A percentile compares a stretch with the other conserved stretches of the same genome.
Conservation (phyloP, 2,113 vertebrate genomes). For the Lutjanus erythropterus region DNA sequence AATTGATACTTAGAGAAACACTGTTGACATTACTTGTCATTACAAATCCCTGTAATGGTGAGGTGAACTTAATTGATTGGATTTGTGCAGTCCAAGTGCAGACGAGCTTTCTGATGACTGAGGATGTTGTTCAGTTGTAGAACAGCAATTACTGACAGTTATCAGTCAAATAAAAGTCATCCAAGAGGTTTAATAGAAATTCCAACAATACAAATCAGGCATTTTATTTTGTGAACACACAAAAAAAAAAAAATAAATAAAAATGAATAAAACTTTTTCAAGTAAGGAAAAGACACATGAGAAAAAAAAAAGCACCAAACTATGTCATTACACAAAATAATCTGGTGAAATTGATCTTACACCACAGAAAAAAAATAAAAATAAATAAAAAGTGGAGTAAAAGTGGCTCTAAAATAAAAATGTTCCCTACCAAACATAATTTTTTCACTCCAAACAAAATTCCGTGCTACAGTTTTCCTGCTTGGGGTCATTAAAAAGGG, state of each 20-base stretch:
- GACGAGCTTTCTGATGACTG: background rate
- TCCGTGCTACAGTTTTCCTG: conserved; percentile 60
- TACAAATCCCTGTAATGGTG: conserved; percentile 60
- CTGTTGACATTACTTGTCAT: conserved; percentile 34
- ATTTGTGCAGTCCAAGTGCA: conserved; percentile 48
- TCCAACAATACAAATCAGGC: conserved; percentile 61
- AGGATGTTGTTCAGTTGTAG: background rate
- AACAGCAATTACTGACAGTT: background rate
- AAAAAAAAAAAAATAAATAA: conserved; percentile 33
- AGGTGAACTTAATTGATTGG: conserved; percentile 63
- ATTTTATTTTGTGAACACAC: conserved; percentile 27
- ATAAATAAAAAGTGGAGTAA: conserved; percentile 9
- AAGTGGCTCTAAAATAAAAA: conserved; percentile 38
- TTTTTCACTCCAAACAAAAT: conserved; percentile 20
- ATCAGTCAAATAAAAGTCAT: conserved; percentile 27
- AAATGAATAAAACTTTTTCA: conserved; percentile 15
- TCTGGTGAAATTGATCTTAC: background rate
- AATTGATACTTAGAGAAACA: conserved; percentile 38
- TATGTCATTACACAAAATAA: conserved; percentile 6
- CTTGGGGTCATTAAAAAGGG: conserved; percentile 18
- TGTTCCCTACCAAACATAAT: background rate
- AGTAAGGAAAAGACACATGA: conserved; percentile 1
- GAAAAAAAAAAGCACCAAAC: conserved; percentile 36
- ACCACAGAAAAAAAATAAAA: background rate
- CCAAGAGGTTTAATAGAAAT: conserved; percentile 67